These are phyloP conservation scores for Luperina nickerlii DNA, from an alignment of 2,888 invertebrate genomes.

Conservation along the genomic window DNA sequence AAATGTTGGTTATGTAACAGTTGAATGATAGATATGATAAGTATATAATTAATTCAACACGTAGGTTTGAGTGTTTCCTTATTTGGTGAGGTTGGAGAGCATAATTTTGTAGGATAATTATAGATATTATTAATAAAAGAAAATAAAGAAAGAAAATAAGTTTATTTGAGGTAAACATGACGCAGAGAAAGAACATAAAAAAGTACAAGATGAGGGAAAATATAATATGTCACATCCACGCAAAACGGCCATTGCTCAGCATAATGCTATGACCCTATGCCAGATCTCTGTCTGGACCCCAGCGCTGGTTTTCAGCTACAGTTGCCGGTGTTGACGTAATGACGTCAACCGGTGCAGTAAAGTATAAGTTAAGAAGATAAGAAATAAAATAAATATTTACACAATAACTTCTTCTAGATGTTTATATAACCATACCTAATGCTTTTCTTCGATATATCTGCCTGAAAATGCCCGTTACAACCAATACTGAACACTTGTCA, in stretches of 20 bases:
- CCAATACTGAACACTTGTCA: not conserved
- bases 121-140: not conserved
- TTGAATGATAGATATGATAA: constrained; percentile 32
- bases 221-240: not conserved
- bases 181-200: not conserved
- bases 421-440: not conserved
- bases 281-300: no score
- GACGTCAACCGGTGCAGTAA: not conserved
- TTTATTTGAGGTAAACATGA: not conserved
- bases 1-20: constrained; percentile 60
- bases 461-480: not conserved
- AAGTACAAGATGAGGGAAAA: not conserved
- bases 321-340: not conserved
- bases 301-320: not conserved
- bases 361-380: not conserved
- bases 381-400: not conserved
- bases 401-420: not conserved
- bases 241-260: not conserved
- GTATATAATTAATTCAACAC: constrained; percentile 35
- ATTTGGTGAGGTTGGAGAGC: constrained; percentile 3
- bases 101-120: not conserved
- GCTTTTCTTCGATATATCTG: not conserved
- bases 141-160: not conserved
- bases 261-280: not conserved
- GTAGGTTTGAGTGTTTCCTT: constrained; percentile 14